phyloP scores from a whole-genome alignment of 2,888 invertebrate species.

The Mythimna vitellina region DNA sequence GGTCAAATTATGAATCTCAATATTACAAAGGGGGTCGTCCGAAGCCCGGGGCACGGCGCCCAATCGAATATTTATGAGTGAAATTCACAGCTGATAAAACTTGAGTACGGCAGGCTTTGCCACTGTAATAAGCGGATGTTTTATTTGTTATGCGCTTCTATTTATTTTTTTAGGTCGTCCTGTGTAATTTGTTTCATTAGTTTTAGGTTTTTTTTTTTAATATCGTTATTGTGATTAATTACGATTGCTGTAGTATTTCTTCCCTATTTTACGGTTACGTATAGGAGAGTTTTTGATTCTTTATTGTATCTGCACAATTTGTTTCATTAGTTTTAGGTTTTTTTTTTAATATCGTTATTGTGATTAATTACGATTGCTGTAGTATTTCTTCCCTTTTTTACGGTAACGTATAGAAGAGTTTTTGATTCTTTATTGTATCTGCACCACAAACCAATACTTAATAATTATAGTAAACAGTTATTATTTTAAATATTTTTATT shows the following conservation, averaged over 20 bases:
- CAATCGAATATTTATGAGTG: slow-evolving; percentile 89
- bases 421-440: too few species aligned
- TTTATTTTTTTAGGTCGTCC: slow-evolving; percentile 52
- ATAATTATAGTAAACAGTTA: too few species aligned
- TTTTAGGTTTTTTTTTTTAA: slow-evolving; percentile 18
- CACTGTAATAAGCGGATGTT: slow-evolving; percentile 76
- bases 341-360: too few species aligned
- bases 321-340: too few species aligned
- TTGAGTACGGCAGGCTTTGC: slow-evolving; percentile 68
- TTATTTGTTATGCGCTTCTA: slow-evolving; percentile 60
- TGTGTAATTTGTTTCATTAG: slow-evolving; percentile 39
- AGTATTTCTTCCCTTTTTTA: too few species aligned
- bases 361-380: too few species aligned
- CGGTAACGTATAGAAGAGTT: too few species aligned
- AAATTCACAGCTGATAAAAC: slow-evolving; percentile 88
- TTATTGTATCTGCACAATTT: too few species aligned
- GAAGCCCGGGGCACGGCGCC: slow-evolving; percentile 68
- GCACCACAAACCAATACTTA: too few species aligned
- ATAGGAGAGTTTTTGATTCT: too few species aligned
- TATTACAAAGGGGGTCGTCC: slow-evolving; percentile 78
- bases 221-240: not conserved
- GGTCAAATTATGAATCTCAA: slow-evolving; percentile 86
- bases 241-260: not conserved
- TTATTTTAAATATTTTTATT: too few species aligned
- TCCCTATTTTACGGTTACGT: too few species aligned